A percentile compares a stretch with the other conserved stretches of the same genome.
phyloP scores from a whole-genome alignment of 2,888 invertebrate genomes.

The Dasysyrphus albostriatus region DNA sequence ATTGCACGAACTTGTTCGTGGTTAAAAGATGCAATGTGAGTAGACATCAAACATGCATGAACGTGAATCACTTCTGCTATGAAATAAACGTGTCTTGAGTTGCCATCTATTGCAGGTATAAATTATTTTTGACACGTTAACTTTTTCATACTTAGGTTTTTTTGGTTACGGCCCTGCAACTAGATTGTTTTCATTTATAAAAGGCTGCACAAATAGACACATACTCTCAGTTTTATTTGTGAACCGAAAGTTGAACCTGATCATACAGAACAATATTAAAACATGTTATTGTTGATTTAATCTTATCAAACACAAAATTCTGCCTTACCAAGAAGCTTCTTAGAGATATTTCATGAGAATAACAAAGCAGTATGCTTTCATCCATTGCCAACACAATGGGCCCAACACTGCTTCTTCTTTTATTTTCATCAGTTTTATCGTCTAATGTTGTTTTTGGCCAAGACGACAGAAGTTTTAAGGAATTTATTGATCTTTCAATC shows the following conservation, averaged over 20 bases:
- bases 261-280: background rate
- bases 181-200: constrained; percentile 5
- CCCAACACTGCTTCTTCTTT: background rate
- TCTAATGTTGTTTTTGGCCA: background rate
- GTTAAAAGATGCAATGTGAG: no score
- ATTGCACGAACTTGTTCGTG: no score
- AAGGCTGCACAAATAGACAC: background rate
- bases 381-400: background rate
- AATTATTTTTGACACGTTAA: no score
- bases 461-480: constrained; percentile 32
- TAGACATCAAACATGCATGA: no score
- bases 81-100: no score
- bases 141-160: background rate
- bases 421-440: background rate
- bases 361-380: no score
- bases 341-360: background rate
- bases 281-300: background rate
- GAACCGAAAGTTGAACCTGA: background rate
- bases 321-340: background rate
- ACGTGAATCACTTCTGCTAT: no score
- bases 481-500: constrained; percentile 16
- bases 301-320: background rate
- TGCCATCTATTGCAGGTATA: no score
- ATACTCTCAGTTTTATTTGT: background rate
- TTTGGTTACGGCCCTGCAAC: background rate